Evolutionary conservation across 2,797 vertebrate species (phyloP).

Genomic region (Clarias platycephalus): DNA sequence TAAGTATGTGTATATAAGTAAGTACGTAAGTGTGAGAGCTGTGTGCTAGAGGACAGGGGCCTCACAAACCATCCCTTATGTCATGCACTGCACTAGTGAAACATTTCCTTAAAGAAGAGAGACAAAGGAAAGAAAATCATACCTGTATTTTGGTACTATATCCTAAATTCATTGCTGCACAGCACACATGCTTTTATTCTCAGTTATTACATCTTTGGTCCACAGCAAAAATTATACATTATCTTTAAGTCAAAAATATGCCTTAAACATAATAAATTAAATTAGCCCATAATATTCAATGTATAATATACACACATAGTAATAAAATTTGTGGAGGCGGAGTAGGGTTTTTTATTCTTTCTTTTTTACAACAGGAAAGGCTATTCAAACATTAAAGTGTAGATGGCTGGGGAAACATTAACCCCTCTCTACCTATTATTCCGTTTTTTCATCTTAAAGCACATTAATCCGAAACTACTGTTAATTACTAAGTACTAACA

Average conservation of each 20-base stretch:
- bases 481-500: background rate
- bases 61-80: slow-evolving; percentile 22
- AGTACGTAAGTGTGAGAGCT: background rate
- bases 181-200: background rate
- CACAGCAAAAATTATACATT: too few relatives aligned
- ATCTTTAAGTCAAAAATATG: background rate
- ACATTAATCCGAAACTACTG: background rate
- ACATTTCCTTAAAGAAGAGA: background rate
- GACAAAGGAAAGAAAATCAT: background rate
- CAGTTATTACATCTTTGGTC: background rate
- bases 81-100: background rate
- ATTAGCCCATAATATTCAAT: background rate
- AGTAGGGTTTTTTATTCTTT: too few relatives aligned
- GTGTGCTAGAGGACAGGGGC: slow-evolving; percentile 37
- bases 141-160: background rate
- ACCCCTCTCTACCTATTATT: background rate
- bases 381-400: background rate
- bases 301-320: background rate
- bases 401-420: background rate
- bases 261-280: background rate
- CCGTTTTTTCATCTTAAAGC: background rate
- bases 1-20: slow-evolving; percentile 34
- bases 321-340: background rate
- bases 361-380: background rate
- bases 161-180: background rate